Conservation (phyloP, 92 coral and sea anemone species). For the Porites rus region DNA sequence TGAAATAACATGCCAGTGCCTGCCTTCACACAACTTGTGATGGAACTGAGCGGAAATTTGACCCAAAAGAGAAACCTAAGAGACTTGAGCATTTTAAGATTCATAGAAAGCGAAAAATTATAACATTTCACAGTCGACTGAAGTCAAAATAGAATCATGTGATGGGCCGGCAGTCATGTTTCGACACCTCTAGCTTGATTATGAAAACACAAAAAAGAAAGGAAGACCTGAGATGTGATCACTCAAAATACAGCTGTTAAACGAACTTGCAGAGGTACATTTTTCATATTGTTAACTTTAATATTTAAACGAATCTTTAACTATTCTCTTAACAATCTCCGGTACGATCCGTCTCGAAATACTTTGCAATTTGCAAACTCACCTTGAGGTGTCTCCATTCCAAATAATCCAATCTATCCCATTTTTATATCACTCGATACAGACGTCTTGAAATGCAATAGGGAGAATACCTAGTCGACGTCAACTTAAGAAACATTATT, state of each 20-base stretch:
- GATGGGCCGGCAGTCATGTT: not conserved
- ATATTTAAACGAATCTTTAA: no score
- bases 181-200: no score
- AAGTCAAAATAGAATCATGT: not conserved
- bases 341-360: not conserved
- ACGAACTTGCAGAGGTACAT: not conserved
- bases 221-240: not conserved
- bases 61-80: not conserved
- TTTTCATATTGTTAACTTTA: not conserved
- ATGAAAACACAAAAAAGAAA: no score
- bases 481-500: not conserved
- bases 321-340: not conserved
- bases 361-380: not conserved
- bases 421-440: not conserved
- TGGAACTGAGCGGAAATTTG: no score
- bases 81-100: not conserved
- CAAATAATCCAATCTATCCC: not conserved
- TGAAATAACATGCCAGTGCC: no score
- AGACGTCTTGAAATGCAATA: no score
- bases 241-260: not conserved
- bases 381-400: slow-evolving; percentile 50
- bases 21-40: no score
- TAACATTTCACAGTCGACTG: not conserved
- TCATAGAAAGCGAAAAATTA: not conserved
- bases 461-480: no score